Evolutionary conservation across 1,140 invertebrate species (phyloP).

Genomic region (Aporrectodea caliginosa): DNA sequence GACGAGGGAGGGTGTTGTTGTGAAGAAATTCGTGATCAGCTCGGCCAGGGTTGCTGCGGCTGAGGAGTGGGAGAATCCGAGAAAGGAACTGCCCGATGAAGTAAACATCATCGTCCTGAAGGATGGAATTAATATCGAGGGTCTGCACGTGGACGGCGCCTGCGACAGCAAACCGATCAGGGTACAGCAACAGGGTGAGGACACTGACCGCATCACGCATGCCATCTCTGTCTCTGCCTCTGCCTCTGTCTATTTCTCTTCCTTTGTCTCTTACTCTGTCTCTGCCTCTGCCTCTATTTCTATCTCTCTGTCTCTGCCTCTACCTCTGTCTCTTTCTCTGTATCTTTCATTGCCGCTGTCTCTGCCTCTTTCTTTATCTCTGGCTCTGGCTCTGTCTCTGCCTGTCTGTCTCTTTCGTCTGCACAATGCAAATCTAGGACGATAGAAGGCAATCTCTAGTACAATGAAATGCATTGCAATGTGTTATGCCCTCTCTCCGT

Average conservation of each 20-base stretch:
- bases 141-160: neutral
- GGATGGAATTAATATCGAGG: neutral
- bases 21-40: neutral
- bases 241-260: slow-evolving; percentile 5
- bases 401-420: slow-evolving; percentile 17
- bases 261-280: neutral
- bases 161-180: neutral
- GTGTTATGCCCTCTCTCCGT: too few relatives aligned
- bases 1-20: neutral
- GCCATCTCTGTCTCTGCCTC: neutral
- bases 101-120: neutral
- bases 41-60: too few relatives aligned
- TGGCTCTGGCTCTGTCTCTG: neutral
- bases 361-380: neutral
- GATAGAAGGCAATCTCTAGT: too few relatives aligned
- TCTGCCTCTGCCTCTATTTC: neutral
- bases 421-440: too few relatives aligned
- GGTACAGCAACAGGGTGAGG: neutral
- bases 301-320: slow-evolving; percentile 13
- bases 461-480: too few relatives aligned
- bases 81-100: neutral
- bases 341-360: neutral
- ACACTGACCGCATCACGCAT: neutral
- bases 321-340: neutral
- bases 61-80: neutral